Base-by-base conservation (phyloP, 2,797 vertebrate species). In the Spondyliosoma cantharus region DNA sequence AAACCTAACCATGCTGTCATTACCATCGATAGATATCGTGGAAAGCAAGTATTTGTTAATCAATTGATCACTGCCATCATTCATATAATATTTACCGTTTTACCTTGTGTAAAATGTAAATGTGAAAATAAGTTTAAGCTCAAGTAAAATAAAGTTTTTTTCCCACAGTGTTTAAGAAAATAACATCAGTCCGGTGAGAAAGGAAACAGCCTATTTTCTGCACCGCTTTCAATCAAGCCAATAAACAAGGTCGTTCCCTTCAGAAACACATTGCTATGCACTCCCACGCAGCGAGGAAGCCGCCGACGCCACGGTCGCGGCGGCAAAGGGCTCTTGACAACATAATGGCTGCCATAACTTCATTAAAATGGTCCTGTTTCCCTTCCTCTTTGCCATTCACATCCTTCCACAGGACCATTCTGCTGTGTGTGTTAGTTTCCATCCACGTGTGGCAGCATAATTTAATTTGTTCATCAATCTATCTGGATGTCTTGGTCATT, bases 291-390 rank as follows among this genome's bases (percentile, higher is more conserved):
- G 67, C n/a, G 20, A 78, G 82, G 65, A 82, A 78, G 76, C 77
- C 43, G 29, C 54, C n/a, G 42, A 62, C 63, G 71, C 71, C 71
- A 27, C 15, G 57, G 48, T 70, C 25, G 7, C 13, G 3, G 61
- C 87, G 42, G 72, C 71, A 69, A 79, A 89, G 70, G 85, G 68
- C 85, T 80, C 68, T 79, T 84, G 84, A 88, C 87, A 82, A 80
- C 78, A 78, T 86, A 90, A 93, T 89, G 84, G 85, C 81, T 72
- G 77, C 80, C 75, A 85, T 89, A 91, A 88, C 80, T 89, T 89
- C 78, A 90, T 91, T 89, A 82, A 87, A 92, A 90, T 81, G 85
- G 71, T 67, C 69, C 73, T 48, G 78, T 50, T 78, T 80, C 71
- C 45, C 25, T 60, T 84, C 57, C 32, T 83, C 72, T 3, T 29